These are phyloP conservation scores for Myiagra hebetior DNA, from an alignment of 2,113 vertebrate species.

Conservation along the genomic window DNA sequence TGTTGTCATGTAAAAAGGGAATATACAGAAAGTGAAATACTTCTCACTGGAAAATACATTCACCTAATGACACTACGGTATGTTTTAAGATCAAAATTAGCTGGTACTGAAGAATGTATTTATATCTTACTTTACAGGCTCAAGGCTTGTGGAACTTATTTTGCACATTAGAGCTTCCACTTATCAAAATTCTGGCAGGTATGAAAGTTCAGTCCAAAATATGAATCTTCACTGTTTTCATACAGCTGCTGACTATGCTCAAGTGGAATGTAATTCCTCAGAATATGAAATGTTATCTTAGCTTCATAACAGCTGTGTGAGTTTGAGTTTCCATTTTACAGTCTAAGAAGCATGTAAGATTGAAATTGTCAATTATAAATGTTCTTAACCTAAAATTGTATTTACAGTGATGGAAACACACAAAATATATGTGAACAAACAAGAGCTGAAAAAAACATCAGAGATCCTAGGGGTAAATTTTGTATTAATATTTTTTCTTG, in stretches of 20 bases:
- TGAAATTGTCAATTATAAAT: neutral
- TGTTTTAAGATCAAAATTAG: neutral
- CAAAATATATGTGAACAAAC: slow-evolving; percentile 80
- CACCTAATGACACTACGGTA: neutral
- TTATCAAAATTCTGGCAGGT: slow-evolving; percentile 92
- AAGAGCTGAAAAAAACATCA: slow-evolving; percentile 83
- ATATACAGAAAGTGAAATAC: neutral
- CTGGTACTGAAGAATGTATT: neutral
- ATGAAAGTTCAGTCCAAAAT: slow-evolving; percentile 16
- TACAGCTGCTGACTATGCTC: neutral
- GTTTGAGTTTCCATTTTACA: neutral
- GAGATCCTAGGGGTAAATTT: slow-evolving; percentile 82
- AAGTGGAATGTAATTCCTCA: neutral
- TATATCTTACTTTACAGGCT: slow-evolving; percentile 62
- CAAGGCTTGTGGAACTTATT: slow-evolving; percentile 85
- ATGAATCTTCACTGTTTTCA: neutral
- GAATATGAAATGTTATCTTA: neutral
- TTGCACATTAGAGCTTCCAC: slow-evolving; percentile 82
- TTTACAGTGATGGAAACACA: slow-evolving; percentile 88
- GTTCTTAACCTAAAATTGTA: slow-evolving; percentile 7
- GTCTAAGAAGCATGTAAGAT: neutral
- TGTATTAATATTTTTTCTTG: neutral
- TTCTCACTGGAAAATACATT: neutral
- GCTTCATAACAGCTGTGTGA: neutral
- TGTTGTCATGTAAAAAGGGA: neutral